Percentiles rank a stretch among this genome's conserved stretches.
These are phyloP conservation scores for Stenoptilia bipunctidactyla DNA, from an alignment of 2,888 invertebrate genomes.

Conservation along the genomic window DNA sequence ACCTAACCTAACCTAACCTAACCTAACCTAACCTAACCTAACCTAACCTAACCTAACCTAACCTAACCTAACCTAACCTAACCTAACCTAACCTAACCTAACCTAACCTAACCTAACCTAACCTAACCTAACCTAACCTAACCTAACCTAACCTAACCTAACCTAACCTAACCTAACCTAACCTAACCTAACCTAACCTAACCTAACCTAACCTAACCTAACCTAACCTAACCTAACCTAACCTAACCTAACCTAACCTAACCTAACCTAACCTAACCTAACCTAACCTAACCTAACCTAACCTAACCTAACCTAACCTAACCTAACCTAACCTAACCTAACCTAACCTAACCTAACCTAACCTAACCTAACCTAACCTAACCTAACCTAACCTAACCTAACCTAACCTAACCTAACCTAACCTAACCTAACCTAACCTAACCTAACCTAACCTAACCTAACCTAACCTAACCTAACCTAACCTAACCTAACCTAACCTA, in stretches of 20 bases:
- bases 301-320: slow-evolving; percentile 5
- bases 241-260: slow-evolving; percentile 12
- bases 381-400: slow-evolving; percentile 13
- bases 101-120: slow-evolving; percentile 12
- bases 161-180: slow-evolving; percentile 13
- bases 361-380: slow-evolving; percentile 15
- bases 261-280: slow-evolving; percentile 13
- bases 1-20: slow-evolving; percentile 15
- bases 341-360: slow-evolving; percentile 14
- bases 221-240: slow-evolving; percentile 11
- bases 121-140: slow-evolving; percentile 14
- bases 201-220: slow-evolving; percentile 13
- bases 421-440: slow-evolving; percentile 15
- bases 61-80: slow-evolving; percentile 11
- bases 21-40: slow-evolving; percentile 13
- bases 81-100: slow-evolving; percentile 12
- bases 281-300: slow-evolving; percentile 2
- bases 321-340: slow-evolving; percentile 12
- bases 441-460: no score
- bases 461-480: no score
- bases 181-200: slow-evolving; percentile 13
- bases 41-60: slow-evolving; percentile 12
- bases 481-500: no score
- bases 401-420: slow-evolving; percentile 12
- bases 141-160: slow-evolving; percentile 14